Base-by-base conservation (phyloP, 2,797 vertebrate genomes). In the Gymnothorax javanicus region DNA sequence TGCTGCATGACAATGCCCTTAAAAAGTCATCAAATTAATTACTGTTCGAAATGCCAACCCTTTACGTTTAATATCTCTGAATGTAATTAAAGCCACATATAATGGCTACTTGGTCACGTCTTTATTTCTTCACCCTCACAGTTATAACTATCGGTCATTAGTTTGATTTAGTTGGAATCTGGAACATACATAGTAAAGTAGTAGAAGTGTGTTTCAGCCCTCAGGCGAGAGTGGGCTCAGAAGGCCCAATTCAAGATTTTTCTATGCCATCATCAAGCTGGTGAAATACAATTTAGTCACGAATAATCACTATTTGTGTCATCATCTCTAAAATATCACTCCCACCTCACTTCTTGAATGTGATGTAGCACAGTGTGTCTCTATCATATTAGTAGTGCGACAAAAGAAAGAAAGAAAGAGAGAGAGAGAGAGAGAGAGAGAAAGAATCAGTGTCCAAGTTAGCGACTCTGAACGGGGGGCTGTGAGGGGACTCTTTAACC, bases 41-140 rank as follows among this genome's bases (percentile, higher is more conserved):
- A 27, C 85, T 52, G 75, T 75, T 86, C 73, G 83, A 90, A 90
- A 90, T 88, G 89, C 85, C 88, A 84, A 60, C 85, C 85, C 88
- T 86, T 83, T 86, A 85, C 82, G 59, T 84, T 77, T 86, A 85
- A 84, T 87, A 57, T 82, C 60, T 69, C 86, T 67, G 59, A 56
- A 84, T 82, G 60, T 81, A 87, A 89, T 86, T 86, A 87, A 89
- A 85, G 83, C 85, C n/a, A 59, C 57, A 27, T 25, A 83, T 59
- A 33, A 33, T 17, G 58, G 82, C 82, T 83, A 25, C 52, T 81
- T 81, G 56, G 77, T 52, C n/a, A 52, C 52, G n/a, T n/a, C 52
- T 81, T 81, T 56, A 81, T 56, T 54, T 50, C 73, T 27, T 77
- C 73, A 7, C 15, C 43, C 50, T 81, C 77, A 54, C 52, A 52